Base-by-base conservation (phyloP, 2,888 invertebrate genomes). In the Lochmaea capreae region DNA sequence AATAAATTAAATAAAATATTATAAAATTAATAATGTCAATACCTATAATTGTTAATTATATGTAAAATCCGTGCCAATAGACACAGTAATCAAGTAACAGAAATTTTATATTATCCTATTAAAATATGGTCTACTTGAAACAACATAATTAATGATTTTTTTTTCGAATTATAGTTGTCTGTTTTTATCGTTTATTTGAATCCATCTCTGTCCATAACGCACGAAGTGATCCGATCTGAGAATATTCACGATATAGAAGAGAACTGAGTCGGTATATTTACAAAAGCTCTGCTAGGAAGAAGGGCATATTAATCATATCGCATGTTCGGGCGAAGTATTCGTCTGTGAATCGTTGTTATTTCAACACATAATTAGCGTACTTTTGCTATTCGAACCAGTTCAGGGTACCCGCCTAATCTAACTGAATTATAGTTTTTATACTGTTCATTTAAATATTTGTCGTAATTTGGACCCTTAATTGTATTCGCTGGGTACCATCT, bases 221-320 rank as follows among this genome's bases (percentile, higher is more conserved):
- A 63, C 43, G 62, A 42, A 62, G 49, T 68, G 72, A 76, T 73
- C 76, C 58, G 54, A 65, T 59, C 65, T 58, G 43, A 71, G 68
- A 70, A 65, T 46, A 66, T 69, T 73, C 69, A 57, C 62, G 63
- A 57, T 61, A 63, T 65, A 57, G 54, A 71, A 70, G 54, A 67
- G 76, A 76, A 76, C 8, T 54, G 33, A 72, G 82, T 82, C 85
- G 86, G 85, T 82, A 80, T 77, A 80, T 77, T 79, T 78, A 83
- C 84, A 85, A 85, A 85, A 85, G 82, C 70, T 81, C 81, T 80
- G 77, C 80, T 71, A 79, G 80, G 16, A 82, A 81, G 83, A 82
- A 82, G 81, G 83, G 81, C 84, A 84, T 85, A 87, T 87, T 87
- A 87, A 87, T 87, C 87, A 87, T 87, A 87, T 87, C 82, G 87